Evolutionary conservation across 2,113 vertebrate genomes (phyloP).

Genomic region (Ploceus nigricollis): DNA sequence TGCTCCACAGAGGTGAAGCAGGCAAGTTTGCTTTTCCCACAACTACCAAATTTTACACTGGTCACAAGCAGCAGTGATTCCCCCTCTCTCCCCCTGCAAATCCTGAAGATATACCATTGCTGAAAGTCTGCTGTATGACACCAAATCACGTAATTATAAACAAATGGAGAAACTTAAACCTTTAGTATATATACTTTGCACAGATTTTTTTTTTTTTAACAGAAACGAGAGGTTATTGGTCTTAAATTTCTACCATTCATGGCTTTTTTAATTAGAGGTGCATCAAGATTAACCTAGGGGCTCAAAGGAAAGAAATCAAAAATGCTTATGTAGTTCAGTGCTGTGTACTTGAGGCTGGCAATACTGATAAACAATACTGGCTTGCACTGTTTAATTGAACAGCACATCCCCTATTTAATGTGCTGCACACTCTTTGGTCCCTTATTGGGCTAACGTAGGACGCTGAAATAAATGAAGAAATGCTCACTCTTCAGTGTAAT

Average conservation of each 20-base stretch:
- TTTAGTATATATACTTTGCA: not conserved
- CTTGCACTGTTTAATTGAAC: not conserved
- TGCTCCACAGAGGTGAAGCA: not conserved
- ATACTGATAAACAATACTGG: not conserved
- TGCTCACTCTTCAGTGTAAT: not conserved
- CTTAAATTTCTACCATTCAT: not conserved
- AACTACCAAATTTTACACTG: not conserved
- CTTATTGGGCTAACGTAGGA: rapidly evolving
- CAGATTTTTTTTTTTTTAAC: not conserved
- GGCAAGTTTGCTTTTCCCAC: not conserved
- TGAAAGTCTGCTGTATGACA: not conserved
- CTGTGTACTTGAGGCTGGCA: not conserved
- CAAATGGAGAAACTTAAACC: not conserved
- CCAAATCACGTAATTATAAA: not conserved
- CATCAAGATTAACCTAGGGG: not conserved
- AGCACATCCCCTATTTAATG: not conserved
- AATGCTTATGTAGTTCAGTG: not conserved
- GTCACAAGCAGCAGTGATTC: not conserved
- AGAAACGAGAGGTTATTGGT: not conserved
- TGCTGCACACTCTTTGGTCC: not conserved
- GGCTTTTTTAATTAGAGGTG: not conserved
- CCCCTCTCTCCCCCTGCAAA: not conserved
- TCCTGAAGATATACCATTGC: not conserved
- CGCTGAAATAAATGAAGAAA: not conserved
- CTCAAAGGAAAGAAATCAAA: not conserved